A percentile compares a stretch with the other conserved stretches of the same genome.
phyloP scores from a whole-genome alignment of 2,113 vertebrate genomes.

The Callorhinus ursinus region DNA sequence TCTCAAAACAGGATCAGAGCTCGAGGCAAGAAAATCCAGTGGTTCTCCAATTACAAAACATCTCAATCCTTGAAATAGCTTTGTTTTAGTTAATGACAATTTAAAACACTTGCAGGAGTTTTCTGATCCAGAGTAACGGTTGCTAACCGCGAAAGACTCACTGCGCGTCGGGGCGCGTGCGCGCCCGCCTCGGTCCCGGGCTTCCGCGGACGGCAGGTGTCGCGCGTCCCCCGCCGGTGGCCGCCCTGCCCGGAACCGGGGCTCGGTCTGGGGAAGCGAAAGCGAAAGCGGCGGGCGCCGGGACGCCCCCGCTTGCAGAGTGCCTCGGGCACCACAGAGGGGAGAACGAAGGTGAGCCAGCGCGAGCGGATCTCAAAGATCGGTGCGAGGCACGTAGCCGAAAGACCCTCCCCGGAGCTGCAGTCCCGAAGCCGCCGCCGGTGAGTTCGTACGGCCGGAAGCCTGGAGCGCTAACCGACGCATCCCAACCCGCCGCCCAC shows the following conservation, averaged over 20 bases:
- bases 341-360: rapidly evolving
- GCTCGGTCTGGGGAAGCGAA: not conserved
- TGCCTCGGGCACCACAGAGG: rapidly evolving
- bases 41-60: not conserved
- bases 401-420: not conserved
- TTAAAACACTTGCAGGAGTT: not conserved
- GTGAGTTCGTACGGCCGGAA: conserved; percentile 5
- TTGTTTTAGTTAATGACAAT: not conserved
- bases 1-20: not conserved
- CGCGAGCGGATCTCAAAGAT: not conserved
- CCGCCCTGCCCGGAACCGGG: rapidly evolving
- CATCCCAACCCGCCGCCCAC: not conserved
- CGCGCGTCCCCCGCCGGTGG: conserved; percentile 46
- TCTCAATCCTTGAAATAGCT: not conserved
- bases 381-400: rapidly evolving
- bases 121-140: not conserved
- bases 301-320: rapidly evolving
- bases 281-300: not conserved
- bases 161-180: rapidly evolving
- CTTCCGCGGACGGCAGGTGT: not conserved
- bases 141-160: rapidly evolving
- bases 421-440: not conserved
- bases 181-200: rapidly evolving
- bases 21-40: not conserved
- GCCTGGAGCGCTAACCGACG: not conserved